Conservation (phyloP, 2,797 vertebrate genomes). For the Gymnothorax javanicus region DNA sequence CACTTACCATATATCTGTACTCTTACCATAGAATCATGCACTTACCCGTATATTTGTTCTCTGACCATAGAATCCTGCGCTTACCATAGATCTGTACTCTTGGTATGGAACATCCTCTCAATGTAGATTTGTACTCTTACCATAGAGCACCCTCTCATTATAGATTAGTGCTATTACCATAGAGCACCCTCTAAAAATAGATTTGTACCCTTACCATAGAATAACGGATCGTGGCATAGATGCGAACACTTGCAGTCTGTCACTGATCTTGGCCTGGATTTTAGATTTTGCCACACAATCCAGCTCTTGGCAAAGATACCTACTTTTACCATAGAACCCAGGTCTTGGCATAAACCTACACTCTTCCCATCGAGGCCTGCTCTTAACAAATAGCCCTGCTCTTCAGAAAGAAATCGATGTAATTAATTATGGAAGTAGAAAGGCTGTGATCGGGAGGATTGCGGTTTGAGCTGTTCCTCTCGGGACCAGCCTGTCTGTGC, state of each 20-base stretch:
- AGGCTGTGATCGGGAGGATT: neutral
- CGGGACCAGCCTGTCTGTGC: neutral
- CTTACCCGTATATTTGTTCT: too few species aligned
- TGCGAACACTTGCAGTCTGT: neutral
- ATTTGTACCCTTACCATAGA: too few species aligned
- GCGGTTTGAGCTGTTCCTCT: neutral
- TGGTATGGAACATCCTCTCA: neutral
- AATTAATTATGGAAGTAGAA: constrained; percentile 21
- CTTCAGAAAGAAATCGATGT: neutral
- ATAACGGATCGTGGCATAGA: too few species aligned
- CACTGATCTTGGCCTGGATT: neutral
- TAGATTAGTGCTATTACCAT: too few species aligned
- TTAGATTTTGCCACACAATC: too few species aligned
- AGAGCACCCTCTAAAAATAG: neutral
- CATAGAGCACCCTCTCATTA: too few species aligned
- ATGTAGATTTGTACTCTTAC: too few species aligned
- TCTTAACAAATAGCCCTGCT: neutral
- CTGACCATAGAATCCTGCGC: neutral
- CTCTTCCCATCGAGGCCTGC: neutral
- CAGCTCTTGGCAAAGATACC: too few species aligned
- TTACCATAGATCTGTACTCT: too few species aligned
- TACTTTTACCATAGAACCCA: too few species aligned
- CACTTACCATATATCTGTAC: neutral
- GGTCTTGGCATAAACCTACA: too few species aligned
- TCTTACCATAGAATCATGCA: neutral